Conservation (phyloP, 92 coral and sea anemone genomes). For the Zoanthus solanderi region DNA sequence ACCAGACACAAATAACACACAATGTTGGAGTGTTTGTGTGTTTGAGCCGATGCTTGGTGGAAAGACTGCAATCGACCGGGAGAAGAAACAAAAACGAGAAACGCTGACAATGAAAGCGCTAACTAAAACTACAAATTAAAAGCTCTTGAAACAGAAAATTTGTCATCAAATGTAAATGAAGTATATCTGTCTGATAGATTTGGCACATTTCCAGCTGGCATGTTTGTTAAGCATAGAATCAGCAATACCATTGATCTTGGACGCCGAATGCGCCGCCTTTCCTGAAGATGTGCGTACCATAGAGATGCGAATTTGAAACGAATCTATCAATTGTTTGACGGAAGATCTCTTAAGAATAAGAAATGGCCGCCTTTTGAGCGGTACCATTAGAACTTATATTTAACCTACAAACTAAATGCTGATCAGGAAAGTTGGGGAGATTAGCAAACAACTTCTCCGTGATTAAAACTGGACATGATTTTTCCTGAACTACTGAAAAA, state of each 20-base stretch:
- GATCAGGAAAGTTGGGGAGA: no score
- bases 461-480: no score
- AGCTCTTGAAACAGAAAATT: slow-evolving; percentile 35
- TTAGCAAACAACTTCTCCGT: no score
- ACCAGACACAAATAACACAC: no score
- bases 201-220: slow-evolving; percentile 46
- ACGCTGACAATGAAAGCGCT: neutral
- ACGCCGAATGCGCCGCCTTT: slow-evolving; percentile 57
- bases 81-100: slow-evolving; percentile 3
- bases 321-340: slow-evolving; percentile 23
- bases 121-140: slow-evolving; percentile 10
- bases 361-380: slow-evolving; percentile 34
- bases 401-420: slow-evolving; percentile 53
- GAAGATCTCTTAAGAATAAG: slow-evolving; percentile 58
- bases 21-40: no score
- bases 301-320: slow-evolving; percentile 32
- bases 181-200: slow-evolving; percentile 42
- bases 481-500: no score
- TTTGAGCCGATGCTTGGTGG: neutral
- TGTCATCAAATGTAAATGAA: slow-evolving; percentile 37
- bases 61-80: no score
- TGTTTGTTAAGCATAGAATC: slow-evolving; percentile 24
- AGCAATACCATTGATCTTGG: slow-evolving; percentile 18
- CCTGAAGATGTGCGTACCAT: slow-evolving; percentile 56
- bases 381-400: neutral